Percentiles rank a stretch among this genome's conserved stretches.
Evolutionary conservation across 2,797 vertebrate species (phyloP).

Genomic region (Scomberomorus guttatus): DNA sequence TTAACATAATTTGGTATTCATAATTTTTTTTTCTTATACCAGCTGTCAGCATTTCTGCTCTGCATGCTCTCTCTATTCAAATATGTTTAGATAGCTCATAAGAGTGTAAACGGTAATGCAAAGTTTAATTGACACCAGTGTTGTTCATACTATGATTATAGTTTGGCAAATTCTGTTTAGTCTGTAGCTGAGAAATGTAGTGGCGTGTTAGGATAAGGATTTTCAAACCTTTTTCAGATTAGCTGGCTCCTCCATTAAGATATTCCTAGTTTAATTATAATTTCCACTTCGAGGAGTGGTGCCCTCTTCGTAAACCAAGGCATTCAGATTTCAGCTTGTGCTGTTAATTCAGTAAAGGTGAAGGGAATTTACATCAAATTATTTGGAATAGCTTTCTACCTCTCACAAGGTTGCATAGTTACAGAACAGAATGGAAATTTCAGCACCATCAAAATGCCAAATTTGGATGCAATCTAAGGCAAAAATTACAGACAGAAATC

Average conservation of each 20-base stretch:
- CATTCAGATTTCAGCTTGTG: not conserved
- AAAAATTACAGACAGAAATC: not conserved
- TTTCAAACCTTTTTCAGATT: not conserved
- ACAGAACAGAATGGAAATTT: constrained; percentile 7
- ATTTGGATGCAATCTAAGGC: not conserved
- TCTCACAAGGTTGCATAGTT: not conserved
- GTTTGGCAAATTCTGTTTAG: constrained; percentile 14
- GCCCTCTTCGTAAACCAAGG: not conserved
- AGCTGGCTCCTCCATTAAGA: not conserved
- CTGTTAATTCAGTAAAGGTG: not conserved
- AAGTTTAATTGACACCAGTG: constrained; percentile 22
- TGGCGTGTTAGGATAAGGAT: not conserved
- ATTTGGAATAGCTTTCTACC: not conserved
- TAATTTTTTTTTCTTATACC: constrained; percentile 7
- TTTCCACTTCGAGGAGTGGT: not conserved
- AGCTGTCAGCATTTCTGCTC: constrained; percentile 19
- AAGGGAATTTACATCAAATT: not conserved
- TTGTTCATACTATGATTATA: constrained; percentile 4
- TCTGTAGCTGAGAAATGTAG: not conserved
- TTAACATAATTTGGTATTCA: constrained; percentile 45
- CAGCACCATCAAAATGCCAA: not conserved
- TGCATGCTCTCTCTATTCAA: constrained; percentile 5
- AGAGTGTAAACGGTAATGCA: constrained; percentile 27
- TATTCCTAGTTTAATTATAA: not conserved
- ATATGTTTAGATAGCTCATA: constrained; percentile 15